Conservation (phyloP, 2,113 vertebrate species). For the Cyanistes caeruleus region DNA sequence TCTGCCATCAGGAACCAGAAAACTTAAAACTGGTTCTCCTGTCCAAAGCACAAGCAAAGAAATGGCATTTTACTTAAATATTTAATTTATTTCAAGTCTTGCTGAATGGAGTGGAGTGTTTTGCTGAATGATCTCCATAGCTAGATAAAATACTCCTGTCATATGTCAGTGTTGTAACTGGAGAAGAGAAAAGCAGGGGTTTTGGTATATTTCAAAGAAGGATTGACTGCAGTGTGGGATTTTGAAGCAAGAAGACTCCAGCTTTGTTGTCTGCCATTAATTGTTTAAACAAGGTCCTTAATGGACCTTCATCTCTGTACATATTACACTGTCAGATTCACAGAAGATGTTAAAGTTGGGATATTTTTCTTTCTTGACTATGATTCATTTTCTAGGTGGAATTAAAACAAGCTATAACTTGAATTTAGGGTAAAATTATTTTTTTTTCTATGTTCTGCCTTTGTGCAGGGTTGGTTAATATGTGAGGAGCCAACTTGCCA, state of each 20-base stretch:
- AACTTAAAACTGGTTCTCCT: neutral
- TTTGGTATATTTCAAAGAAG: neutral
- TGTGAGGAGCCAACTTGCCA: slow-evolving; percentile 95
- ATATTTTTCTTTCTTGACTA: neutral
- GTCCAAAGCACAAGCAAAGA: neutral
- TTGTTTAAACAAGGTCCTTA: neutral
- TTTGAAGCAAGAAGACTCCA: neutral
- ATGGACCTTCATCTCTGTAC: neutral
- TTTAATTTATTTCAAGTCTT: neutral
- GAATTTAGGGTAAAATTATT: neutral
- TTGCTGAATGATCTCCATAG: neutral
- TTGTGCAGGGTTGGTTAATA: slow-evolving; percentile 87
- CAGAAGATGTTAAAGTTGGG: neutral
- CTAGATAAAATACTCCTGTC: neutral
- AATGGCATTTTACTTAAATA: neutral
- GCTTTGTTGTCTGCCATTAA: neutral
- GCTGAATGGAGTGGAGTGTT: neutral
- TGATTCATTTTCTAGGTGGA: neutral
- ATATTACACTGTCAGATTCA: neutral
- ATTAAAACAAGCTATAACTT: neutral
- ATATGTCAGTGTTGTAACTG: neutral
- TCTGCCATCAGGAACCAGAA: neutral
- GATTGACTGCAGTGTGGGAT: neutral
- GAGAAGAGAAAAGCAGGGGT: neutral
- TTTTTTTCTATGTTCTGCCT: neutral